A percentile compares a stretch with the other conserved stretches of the same genome.
These are phyloP conservation scores for Pelusios castaneus DNA, from an alignment of 2,113 vertebrate genomes.

Conservation along the genomic window DNA sequence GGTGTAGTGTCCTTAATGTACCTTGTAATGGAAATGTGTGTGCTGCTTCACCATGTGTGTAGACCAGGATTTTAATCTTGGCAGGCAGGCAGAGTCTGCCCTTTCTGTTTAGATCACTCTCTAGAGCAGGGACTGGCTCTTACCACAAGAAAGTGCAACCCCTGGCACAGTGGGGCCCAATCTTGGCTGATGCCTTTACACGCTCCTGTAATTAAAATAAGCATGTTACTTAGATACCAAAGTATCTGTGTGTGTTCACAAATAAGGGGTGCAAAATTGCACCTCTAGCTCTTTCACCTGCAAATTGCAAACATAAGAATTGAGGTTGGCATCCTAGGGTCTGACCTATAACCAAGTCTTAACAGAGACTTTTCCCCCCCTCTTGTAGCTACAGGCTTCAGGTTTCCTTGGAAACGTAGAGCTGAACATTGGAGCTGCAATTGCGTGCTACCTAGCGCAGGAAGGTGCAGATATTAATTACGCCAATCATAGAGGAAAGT, in stretches of 20 bases:
- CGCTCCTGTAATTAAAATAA: not conserved
- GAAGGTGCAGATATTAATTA: conserved; percentile 94
- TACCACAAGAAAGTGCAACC: not conserved
- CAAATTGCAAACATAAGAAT: not conserved
- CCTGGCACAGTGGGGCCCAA: not conserved
- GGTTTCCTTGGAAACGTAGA: conserved; percentile 87
- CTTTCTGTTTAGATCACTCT: not conserved
- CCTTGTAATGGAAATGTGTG: not conserved
- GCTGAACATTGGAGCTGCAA: conserved; percentile 86
- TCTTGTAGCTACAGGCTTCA: conserved; percentile 84
- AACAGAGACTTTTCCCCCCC: not conserved
- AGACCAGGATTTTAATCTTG: no score
- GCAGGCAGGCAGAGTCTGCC: not conserved
- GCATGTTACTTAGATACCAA: not conserved
- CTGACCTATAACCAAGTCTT: not conserved
- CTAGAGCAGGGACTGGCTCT: not conserved
- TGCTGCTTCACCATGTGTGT: not conserved
- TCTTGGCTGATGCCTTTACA: not conserved
- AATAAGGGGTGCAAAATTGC: not conserved
- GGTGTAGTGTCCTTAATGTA: not conserved
- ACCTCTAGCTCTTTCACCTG: not conserved
- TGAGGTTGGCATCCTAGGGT: not conserved
- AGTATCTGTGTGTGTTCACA: not conserved
- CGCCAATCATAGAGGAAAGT: conserved; percentile 94
- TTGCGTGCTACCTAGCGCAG: conserved; percentile 93